Conservation (phyloP, 1,140 invertebrate species). For the Drosophila biarmipes region DNA sequence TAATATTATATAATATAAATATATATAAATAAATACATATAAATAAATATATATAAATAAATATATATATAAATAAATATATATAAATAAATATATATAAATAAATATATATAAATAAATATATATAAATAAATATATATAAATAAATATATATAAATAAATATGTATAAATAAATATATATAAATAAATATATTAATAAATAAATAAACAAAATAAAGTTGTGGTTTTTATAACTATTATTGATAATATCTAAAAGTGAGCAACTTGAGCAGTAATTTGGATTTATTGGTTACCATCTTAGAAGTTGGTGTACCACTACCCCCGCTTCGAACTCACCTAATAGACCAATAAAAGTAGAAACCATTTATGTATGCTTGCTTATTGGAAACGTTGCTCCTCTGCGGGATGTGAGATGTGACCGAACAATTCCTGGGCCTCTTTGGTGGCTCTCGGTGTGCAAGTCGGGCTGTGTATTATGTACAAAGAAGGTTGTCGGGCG, state of each 20-base stretch:
- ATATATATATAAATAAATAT: too few relatives aligned
- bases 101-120: too few relatives aligned
- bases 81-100: too few relatives aligned
- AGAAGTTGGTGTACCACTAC: not conserved
- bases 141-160: too few relatives aligned
- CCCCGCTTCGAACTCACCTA: slow-evolving; percentile 58
- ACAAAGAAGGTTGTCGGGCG: slow-evolving; percentile 18
- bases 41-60: too few relatives aligned
- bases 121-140: too few relatives aligned
- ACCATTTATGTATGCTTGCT: slow-evolving; percentile 84
- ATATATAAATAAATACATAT: too few relatives aligned
- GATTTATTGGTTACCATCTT: not conserved
- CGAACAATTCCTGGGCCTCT: slow-evolving; percentile 61
- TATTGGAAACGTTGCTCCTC: slow-evolving; percentile 67
- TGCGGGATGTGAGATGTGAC: slow-evolving; percentile 54
- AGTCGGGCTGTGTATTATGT: slow-evolving; percentile 25
- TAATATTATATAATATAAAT: too few relatives aligned
- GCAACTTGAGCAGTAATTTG: not conserved
- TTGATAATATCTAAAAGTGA: not conserved
- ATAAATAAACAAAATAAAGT: too few relatives aligned
- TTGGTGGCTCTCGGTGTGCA: slow-evolving; percentile 34
- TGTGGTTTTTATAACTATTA: too few relatives aligned
- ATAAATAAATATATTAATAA: too few relatives aligned
- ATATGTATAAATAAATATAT: too few relatives aligned
- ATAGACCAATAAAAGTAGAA: slow-evolving; percentile 84